A percentile compares a stretch with the other conserved stretches of the same genome.
phyloP scores from a whole-genome alignment of 2,888 invertebrate species.

The Spisula solida region DNA sequence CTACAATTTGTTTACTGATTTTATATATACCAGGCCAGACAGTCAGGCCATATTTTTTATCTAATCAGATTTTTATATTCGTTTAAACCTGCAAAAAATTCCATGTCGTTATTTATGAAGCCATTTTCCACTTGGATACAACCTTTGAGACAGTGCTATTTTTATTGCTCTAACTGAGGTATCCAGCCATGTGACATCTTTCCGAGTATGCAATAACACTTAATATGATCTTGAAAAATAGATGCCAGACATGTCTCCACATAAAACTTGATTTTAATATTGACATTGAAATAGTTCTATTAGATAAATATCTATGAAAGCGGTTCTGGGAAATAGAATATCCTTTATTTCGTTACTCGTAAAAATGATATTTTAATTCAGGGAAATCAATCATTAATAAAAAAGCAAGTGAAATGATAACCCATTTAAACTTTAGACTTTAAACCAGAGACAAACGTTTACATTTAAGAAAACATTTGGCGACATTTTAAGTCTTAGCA shows the following conservation, averaged over 20 bases:
- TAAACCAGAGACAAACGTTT: too few relatives aligned
- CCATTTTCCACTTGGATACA: neutral
- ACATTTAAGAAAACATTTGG: too few relatives aligned
- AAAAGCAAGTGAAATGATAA: too few relatives aligned
- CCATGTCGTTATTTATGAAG: neutral
- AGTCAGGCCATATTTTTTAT: neutral
- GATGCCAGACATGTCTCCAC: neutral
- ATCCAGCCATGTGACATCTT: neutral
- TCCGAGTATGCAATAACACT: neutral
- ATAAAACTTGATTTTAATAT: neutral
- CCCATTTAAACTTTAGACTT: too few relatives aligned
- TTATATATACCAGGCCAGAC: neutral
- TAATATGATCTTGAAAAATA: neutral
- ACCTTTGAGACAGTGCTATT: neutral
- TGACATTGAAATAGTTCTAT: neutral
- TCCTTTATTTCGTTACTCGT: too few relatives aligned
- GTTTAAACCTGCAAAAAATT: neutral
- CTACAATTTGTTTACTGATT: neutral
- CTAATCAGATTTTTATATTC: conserved; percentile 11
- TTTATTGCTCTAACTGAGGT: neutral
- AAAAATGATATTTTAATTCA: too few relatives aligned
- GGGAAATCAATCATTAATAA: too few relatives aligned
- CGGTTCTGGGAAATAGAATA: too few relatives aligned
- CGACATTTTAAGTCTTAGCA: too few relatives aligned
- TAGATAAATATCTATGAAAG: neutral